phyloP scores from a whole-genome alignment of 2,113 vertebrate genomes.

The Lagopus muta region DNA sequence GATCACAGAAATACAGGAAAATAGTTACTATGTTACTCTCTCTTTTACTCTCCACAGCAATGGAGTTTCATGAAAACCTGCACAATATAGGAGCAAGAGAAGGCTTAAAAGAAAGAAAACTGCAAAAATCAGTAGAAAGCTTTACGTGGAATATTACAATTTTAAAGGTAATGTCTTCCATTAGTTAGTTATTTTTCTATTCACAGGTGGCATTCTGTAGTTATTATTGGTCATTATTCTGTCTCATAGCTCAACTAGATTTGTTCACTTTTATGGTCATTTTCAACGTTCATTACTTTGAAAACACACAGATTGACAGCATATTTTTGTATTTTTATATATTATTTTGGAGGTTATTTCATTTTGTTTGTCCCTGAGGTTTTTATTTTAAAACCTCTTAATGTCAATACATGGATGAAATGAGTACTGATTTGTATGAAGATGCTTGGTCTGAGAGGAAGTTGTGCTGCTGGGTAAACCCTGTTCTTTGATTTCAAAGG shows the following conservation, averaged over 20 bases:
- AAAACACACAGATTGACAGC: background rate
- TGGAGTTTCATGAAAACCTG: conserved; percentile 97
- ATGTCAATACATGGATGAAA: background rate
- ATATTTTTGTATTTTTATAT: background rate
- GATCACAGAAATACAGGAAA: background rate
- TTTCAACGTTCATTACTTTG: background rate
- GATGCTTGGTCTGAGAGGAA: background rate
- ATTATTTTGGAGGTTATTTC: background rate
- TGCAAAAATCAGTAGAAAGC: conserved; percentile 95
- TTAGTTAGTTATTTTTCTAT: conserved; percentile 5
- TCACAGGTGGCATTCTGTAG: background rate
- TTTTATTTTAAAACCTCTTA: background rate
- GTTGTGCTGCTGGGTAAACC: background rate
- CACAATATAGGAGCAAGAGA: conserved; percentile 91
- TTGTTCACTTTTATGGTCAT: background rate
- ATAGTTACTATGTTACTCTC: background rate
- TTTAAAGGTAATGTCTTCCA: conserved; percentile 86
- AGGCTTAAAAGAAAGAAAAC: conserved; percentile 94
- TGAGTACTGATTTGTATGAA: background rate
- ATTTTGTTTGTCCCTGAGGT: background rate
- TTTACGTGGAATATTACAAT: conserved; percentile 99
- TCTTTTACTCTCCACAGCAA: conserved; percentile 79
- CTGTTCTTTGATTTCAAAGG: background rate
- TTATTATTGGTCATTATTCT: background rate
- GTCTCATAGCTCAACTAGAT: background rate